Base-by-base conservation (phyloP, 1,140 invertebrate species). In the Calliphora vicina region DNA sequence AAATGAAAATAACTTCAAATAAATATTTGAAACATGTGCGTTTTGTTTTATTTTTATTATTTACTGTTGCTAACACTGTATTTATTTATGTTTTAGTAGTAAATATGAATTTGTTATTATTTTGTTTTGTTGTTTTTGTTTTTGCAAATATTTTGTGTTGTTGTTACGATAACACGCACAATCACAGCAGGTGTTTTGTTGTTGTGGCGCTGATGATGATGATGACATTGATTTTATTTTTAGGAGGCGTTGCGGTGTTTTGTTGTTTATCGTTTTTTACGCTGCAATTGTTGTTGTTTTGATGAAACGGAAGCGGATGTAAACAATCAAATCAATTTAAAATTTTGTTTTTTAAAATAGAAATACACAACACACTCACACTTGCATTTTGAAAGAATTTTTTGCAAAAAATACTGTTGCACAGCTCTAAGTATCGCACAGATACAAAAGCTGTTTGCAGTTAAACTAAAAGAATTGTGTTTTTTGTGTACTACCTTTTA, bases 271-370 rank as follows among this genome's bases (percentile, higher is more conserved):
- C n/a, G 5, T 35, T 35, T 35, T 35, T 35, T 35, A 35, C 10
- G 35, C 35, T 35, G 35, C 35, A 35, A 35, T 67, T 67, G 61
- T 67, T 67, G 20, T 25, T 67, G 61, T 20, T 76, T 17, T 76
- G 13, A 73, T 42, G 27, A 20, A 81, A 23, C 50, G 80, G 50
- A 81, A 81, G 27, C 50, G 80, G 80, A 67, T 67, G 80, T 81
- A 81, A 81, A 81, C 80, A 81, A 81, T 76, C 73, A 78, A 25
- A 20, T 78, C 15, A 35, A 78, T 23, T 43, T 23, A 67, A 57
- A n/a, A 67, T 15, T n/a, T 50, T 50, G 45, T 1, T 17, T 17
- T 50, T 50, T 13, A 50, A 50, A 50, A 50, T 50, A 35, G 35
- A 35, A 35, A 35, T 35, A 10, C 35, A 35, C 35, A 35, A 57